These are phyloP conservation scores for Diorhabda elongata DNA, from an alignment of 1,140 invertebrate genomes.

Conservation along the genomic window DNA sequence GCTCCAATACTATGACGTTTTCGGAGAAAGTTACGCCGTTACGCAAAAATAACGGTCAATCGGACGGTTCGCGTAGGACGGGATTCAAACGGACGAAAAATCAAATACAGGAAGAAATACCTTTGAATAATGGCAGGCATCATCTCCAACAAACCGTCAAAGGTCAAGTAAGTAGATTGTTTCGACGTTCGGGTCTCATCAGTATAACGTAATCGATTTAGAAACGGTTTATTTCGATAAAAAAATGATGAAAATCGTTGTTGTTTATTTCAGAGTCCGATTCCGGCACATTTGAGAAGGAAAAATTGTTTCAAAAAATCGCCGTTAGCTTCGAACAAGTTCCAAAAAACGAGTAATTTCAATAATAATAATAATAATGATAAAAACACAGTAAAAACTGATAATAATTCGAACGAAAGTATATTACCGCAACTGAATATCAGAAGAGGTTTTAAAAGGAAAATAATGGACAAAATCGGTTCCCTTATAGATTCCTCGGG, in stretches of 20 bases:
- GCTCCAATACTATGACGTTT: slow-evolving; percentile 45
- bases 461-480: not conserved
- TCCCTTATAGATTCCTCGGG: slow-evolving; percentile 62
- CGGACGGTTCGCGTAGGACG: slow-evolving; percentile 22
- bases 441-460: not conserved
- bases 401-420: not conserved
- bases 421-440: not conserved
- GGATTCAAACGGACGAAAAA: slow-evolving; percentile 32
- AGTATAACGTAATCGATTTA: no score
- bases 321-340: not conserved
- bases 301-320: not conserved
- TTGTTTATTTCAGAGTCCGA: not conserved
- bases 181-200: not conserved
- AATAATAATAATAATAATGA: not conserved
- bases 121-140: slow-evolving; percentile 65
- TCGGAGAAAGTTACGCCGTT: slow-evolving; percentile 41
- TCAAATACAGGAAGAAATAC: slow-evolving; percentile 47
- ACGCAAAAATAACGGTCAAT: slow-evolving; percentile 18
- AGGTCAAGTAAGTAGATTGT: slow-evolving; percentile 29
- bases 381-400: not conserved
- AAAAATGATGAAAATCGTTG: not conserved
- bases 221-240: no score
- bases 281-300: not conserved
- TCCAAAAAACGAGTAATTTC: not conserved
- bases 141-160: slow-evolving; percentile 70